A percentile compares a stretch with the other conserved stretches of the same genome.
These are phyloP conservation scores for Orussus abietinus DNA, from an alignment of 1,140 invertebrate species.

Conservation along the genomic window DNA sequence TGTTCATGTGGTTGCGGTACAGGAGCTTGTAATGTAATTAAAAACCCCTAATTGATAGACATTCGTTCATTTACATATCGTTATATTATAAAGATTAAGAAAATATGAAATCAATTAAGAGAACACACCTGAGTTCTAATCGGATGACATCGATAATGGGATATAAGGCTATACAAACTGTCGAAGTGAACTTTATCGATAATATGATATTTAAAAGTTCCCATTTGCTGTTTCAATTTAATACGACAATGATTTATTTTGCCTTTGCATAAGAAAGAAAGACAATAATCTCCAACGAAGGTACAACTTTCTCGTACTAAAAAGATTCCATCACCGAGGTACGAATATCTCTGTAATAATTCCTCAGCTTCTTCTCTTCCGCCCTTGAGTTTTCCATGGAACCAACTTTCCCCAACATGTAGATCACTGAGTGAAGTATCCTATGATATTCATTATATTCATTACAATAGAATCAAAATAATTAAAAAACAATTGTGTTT, in stretches of 20 bases:
- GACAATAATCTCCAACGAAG: slow-evolving; percentile 92
- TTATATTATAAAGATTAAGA: slow-evolving; percentile 6
- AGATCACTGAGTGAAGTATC: no score
- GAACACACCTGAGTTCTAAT: slow-evolving; percentile 70
- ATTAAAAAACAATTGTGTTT: no score
- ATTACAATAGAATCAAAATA: not conserved
- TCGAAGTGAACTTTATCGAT: slow-evolving; percentile 89
- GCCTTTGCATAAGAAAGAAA: slow-evolving; percentile 90
- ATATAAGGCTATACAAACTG: slow-evolving; percentile 88
- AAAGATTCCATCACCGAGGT: slow-evolving; percentile 93
- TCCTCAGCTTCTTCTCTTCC: slow-evolving; percentile 74
- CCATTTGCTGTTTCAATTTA: slow-evolving; percentile 82
- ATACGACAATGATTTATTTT: slow-evolving; percentile 92
- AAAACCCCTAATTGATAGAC: slow-evolving; percentile 68
- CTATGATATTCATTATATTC: slow-evolving; percentile 23
- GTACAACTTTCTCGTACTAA: slow-evolving; percentile 92
- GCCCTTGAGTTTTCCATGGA: slow-evolving; percentile 81
- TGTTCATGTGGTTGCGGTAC: slow-evolving; percentile 94
- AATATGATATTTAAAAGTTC: slow-evolving; percentile 85
- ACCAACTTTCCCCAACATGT: slow-evolving; percentile 95
- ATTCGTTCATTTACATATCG: not conserved
- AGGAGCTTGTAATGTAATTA: slow-evolving; percentile 82
- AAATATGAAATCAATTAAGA: slow-evolving; percentile 9
- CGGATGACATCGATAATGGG: slow-evolving; percentile 83
- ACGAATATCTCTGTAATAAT: slow-evolving; percentile 72